phyloP scores from a whole-genome alignment of 1,140 invertebrate genomes.

The Trachymyrmex septentrionalis region DNA sequence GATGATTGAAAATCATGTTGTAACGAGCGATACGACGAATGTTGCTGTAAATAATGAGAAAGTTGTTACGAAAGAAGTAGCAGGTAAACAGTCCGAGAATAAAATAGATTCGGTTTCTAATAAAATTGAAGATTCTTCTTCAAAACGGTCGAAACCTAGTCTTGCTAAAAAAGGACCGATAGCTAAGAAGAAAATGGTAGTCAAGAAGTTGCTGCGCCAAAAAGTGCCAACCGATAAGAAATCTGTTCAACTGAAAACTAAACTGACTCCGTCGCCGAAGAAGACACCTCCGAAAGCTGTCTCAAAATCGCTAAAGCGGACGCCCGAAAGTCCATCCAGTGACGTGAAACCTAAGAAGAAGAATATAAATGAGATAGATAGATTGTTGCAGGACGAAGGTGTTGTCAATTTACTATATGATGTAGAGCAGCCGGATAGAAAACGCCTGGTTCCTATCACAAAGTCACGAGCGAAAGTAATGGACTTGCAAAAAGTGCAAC shows the following conservation, averaged over 20 bases:
- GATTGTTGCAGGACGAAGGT: conserved; percentile 93
- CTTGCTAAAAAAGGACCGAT: conserved; percentile 66
- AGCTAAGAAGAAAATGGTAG: conserved; percentile 74
- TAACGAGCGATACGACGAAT: conserved; percentile 5
- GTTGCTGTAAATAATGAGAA: conserved; percentile 37
- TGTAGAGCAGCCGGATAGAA: conserved; percentile 88
- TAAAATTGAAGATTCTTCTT: conserved; percentile 38
- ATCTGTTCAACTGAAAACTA: conserved; percentile 61
- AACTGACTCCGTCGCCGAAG: conserved; percentile 66
- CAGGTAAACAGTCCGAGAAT: conserved; percentile 45
- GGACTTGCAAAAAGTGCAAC: conserved; percentile 86
- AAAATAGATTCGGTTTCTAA: conserved; percentile 11
- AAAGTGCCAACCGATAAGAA: conserved; percentile 74
- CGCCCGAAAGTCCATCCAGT: conserved; percentile 40
- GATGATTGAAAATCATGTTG: conserved; percentile 28
- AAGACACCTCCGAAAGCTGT: conserved; percentile 65
- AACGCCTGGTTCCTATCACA: conserved; percentile 85
- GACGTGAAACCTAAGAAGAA: conserved; percentile 85
- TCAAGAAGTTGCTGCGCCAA: conserved; percentile 75
- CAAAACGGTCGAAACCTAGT: conserved; percentile 59
- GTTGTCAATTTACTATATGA: conserved; percentile 94
- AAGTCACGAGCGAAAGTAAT: conserved; percentile 86
- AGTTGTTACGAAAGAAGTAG: conserved; percentile 32
- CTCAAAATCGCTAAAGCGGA: conserved; percentile 65
- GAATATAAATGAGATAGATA: conserved; percentile 91